These are phyloP conservation scores for Drosophila kuntzei DNA, from an alignment of 2,888 invertebrate genomes.

Conservation along the genomic window DNA sequence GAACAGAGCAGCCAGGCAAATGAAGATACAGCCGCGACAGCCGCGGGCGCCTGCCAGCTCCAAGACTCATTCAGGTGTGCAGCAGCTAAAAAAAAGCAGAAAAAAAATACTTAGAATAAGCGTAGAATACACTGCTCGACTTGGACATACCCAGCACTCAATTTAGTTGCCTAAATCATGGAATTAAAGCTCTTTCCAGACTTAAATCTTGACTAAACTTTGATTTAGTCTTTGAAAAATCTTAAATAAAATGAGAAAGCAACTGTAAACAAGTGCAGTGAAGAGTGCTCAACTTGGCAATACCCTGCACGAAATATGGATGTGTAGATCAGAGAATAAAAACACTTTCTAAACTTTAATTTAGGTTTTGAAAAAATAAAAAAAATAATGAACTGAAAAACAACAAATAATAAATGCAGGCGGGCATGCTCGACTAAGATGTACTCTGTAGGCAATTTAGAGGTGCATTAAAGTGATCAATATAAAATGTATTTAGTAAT, in stretches of 20 bases:
- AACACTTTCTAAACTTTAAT: neutral
- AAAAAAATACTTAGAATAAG: neutral
- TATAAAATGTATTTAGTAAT: no score
- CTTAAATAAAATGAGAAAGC: neutral
- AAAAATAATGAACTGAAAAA: neutral
- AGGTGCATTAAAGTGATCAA: no score
- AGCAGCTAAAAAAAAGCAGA: constrained; percentile 9
- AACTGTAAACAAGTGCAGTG: neutral
- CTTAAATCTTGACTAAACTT: no score
- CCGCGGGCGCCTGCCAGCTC: constrained; percentile 44
- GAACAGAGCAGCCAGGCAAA: constrained; percentile 59
- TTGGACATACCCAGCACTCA: neutral
- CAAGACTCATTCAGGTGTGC: constrained; percentile 65
- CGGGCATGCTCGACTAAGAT: neutral
- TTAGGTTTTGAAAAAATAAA: neutral
- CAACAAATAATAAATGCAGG: no score
- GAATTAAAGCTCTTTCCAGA: neutral
- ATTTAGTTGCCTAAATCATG: neutral
- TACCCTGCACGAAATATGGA: neutral
- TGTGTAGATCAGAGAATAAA: no score
- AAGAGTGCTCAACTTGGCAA: no score
- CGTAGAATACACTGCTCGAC: neutral
- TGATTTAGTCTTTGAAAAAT: no score
- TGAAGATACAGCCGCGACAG: constrained; percentile 72
- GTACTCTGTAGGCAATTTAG: neutral